Base-by-base conservation (phyloP, 2,888 invertebrate genomes). In the Sisyra nigra region DNA sequence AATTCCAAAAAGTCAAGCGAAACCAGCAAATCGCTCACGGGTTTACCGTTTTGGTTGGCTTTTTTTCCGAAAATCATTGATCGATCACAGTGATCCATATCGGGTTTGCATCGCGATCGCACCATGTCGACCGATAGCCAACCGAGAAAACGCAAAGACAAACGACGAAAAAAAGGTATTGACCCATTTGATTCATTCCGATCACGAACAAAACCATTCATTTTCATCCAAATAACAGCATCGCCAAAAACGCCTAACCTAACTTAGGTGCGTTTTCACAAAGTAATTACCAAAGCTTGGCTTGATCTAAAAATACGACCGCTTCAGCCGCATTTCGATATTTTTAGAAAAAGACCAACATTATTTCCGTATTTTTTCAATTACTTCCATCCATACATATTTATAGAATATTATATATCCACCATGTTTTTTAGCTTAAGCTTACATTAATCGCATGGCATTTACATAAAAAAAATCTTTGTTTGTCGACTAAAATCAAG, bases 51-150 rank as follows among this genome's bases (percentile, higher is more conserved):
- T 3, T 24, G 24, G 24, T 24, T 7, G 24, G 24, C 24, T 24
- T 24, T 24, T 24, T 24, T 24, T 3, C 5, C 24, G 3, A 24
- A n/a, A 24, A 24, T 24, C 24, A 24, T 24, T 7, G 24, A 24
- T 24, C 24, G 7, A 24, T 24, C 3, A 3, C 5, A 3, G 24
- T 24, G 24, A 24, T 24, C 24, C 7, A 24, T 24, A 36, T 39
- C 49, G 50, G 49, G 48, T 52, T 57, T 54, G 63, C 72, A 62
- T 24, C 3, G 24, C 7, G 24, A 24, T 7, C 24, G 7, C 24
- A 24, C 24, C 63, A 86, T 87, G 87, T 86, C 85, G 61, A 84
- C 84, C 54, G 86, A 87, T 67, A 80, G 82, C 54, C 86, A 86
- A 64, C 82, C 84, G 58, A 78, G 83, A 57, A 86, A 83, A 66